phyloP scores from a whole-genome alignment of 2,888 invertebrate species.

The Anoplius nigerrimus region DNA sequence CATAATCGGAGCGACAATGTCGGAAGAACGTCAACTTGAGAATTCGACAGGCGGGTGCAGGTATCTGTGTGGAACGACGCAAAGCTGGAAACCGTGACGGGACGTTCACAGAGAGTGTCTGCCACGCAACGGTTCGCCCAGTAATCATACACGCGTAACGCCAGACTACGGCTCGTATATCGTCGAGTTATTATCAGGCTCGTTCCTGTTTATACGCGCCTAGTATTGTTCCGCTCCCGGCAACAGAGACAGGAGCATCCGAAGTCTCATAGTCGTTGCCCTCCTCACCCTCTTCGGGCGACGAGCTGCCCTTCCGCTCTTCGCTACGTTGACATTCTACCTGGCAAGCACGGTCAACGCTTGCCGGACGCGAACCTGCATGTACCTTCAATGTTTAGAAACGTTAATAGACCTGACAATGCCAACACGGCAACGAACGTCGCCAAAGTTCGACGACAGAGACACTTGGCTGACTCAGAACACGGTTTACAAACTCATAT shows the following conservation, averaged over 20 bases:
- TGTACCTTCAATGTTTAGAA: too few relatives aligned
- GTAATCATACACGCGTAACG: conserved; percentile 51
- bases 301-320: background rate
- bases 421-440: too few relatives aligned
- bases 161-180: conserved; percentile 43
- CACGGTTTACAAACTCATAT: too few relatives aligned
- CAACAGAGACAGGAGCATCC: background rate
- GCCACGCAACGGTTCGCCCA: conserved; percentile 42
- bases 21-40: too few relatives aligned
- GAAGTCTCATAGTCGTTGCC: conserved; percentile 9
- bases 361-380: too few relatives aligned
- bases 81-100: too few relatives aligned
- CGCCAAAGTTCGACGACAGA: too few relatives aligned
- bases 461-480: too few relatives aligned
- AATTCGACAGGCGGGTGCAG: too few relatives aligned
- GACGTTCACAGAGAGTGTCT: background rate
- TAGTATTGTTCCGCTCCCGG: conserved; percentile 21
- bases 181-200: conserved; percentile 45
- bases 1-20: too few relatives aligned
- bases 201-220: conserved; percentile 15
- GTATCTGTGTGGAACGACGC: too few relatives aligned
- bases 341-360: background rate
- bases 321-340: background rate
- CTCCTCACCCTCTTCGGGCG: background rate
- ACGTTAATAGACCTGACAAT: too few relatives aligned